A percentile compares a stretch with the other conserved stretches of the same genome.
Conservation (phyloP, 2,797 vertebrate species). For the Phylloscopus collybita region DNA sequence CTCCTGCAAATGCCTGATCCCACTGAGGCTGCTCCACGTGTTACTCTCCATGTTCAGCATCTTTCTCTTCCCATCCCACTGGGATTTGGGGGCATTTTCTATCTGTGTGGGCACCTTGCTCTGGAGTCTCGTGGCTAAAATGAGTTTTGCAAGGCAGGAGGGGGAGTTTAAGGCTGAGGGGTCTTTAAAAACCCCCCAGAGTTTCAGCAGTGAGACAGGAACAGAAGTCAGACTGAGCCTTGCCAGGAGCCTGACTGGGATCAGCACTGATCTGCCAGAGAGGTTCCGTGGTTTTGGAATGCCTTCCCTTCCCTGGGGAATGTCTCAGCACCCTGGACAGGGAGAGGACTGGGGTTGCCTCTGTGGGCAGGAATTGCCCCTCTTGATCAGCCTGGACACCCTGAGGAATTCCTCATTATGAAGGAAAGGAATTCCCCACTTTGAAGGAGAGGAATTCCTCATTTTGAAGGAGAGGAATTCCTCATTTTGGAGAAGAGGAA, state of each 20-base stretch:
- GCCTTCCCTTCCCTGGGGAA: not conserved
- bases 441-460: no score
- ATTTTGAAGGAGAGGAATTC: no score
- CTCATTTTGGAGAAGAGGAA: no score
- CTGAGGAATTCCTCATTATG: not conserved
- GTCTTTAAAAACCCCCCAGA: not conserved
- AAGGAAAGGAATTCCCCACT: no score
- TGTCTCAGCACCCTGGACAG: not conserved
- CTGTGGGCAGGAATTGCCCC: not conserved
- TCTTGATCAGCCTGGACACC: not conserved
- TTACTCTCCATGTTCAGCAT: no score
- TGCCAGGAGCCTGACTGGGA: not conserved
- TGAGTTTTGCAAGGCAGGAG: not conserved
- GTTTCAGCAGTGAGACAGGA: not conserved
- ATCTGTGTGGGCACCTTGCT: not conserved
- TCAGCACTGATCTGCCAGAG: not conserved
- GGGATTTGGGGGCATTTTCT: not conserved
- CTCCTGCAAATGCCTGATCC: not conserved
- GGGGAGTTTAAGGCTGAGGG: not conserved
- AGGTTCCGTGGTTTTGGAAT: fast-evolving
- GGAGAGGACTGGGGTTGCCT: not conserved
- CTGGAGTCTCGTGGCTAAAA: not conserved
- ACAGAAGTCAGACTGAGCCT: not conserved
- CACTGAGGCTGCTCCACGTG: fast-evolving
- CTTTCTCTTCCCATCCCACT: not conserved